Percentiles rank a stretch among this genome's conserved stretches.
These are phyloP conservation scores for Oncorhynchus tshawytscha DNA, from an alignment of 2,113 vertebrate species.

Conservation along the genomic window DNA sequence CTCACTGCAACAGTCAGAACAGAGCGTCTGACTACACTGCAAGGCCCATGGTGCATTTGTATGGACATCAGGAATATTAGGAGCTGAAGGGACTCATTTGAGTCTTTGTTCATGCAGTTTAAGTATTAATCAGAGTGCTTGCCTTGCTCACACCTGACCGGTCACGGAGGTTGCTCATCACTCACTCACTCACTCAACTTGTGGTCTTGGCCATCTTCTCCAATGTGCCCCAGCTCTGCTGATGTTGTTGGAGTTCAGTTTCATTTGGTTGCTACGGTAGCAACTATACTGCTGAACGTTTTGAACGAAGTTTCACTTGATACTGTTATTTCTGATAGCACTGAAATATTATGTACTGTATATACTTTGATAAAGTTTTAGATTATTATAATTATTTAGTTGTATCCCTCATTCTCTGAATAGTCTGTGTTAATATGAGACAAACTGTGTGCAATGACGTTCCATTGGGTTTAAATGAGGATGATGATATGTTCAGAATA, in stretches of 20 bases:
- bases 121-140: slow-evolving; percentile 1
- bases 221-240: no score
- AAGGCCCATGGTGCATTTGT: not conserved
- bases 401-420: not conserved
- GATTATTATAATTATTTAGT: not conserved
- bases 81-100: slow-evolving; percentile 28
- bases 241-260: no score
- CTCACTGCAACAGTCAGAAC: slow-evolving; percentile 31
- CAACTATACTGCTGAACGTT: not conserved
- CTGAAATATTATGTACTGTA: not conserved
- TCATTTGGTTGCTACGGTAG: not conserved
- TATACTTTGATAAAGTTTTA: not conserved
- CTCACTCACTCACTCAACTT: no score
- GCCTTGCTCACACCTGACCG: not conserved
- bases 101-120: slow-evolving; percentile 9
- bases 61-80: slow-evolving; percentile 24
- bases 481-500: not conserved
- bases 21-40: slow-evolving; percentile 5
- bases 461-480: no score
- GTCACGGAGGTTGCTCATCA: not conserved
- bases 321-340: no score
- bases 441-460: not conserved
- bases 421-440: not conserved
- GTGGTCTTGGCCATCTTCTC: no score
- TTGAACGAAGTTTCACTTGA: not conserved